Evolutionary conservation across 1,140 invertebrate species (phyloP), one percentile per base, ranked within the genome.

Genomic region (Brachionus paranguensis): DNA sequence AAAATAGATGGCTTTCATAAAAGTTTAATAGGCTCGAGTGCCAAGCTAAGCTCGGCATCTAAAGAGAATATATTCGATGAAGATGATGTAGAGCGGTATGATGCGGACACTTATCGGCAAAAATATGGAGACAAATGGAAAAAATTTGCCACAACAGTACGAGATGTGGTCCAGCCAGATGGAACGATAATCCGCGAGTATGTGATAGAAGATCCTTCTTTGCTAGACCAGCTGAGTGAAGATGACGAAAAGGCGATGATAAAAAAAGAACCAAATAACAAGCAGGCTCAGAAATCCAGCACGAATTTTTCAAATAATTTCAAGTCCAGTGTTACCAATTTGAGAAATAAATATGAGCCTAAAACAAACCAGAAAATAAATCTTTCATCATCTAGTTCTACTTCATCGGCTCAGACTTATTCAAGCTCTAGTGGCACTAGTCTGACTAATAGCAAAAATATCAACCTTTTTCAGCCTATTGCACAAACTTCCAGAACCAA

Each of bases 151-250:
- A 12, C 27, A 20, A 70, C 60, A 27, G 60, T 70, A 0, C 68
- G 83, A 55, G 83, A 84, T 20, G 50, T 78, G 6, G 68, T 53
- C 11, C 83, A 84, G 43, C 68, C 83, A 74, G 83, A 84, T 78
- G 83, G 83, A 29, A 74, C 68, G 12, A 55, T 84, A 8, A 60
- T 84, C 53, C 37, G 68, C 33, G 83, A 84, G 37, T 84, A 84
- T 55, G 70, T 84, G 33, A 84, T 84, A 27, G 83, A 84, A 43
- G 83, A 84, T 64, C 70, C 83, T 10, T n/a, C 45, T 74, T 45
- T 84, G 5, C 20, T 84, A 4, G 47, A 55, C 1, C 83, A 74
- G 55, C 55, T 84, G 17, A 84, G 64, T 12, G 81, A 84, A 47
- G 81, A 84, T n/a, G 64, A 84, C 17, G 43, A 76, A 17, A 76